These are phyloP conservation scores for Pocillopora grandis DNA, from an alignment of 92 coral and sea anemone genomes.

Conservation along the genomic window DNA sequence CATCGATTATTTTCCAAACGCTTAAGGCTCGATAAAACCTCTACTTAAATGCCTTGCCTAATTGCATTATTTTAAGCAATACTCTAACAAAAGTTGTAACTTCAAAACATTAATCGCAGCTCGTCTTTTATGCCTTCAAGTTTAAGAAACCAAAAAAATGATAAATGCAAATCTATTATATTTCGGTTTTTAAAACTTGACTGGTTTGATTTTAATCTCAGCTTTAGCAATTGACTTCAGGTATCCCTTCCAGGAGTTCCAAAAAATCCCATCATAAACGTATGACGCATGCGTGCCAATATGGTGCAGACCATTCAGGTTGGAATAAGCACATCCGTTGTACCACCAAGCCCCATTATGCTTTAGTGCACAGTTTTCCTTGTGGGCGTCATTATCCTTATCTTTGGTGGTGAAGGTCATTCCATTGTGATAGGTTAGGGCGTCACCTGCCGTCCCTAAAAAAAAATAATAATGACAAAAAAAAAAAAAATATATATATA, in stretches of 20 bases:
- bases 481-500: no score
- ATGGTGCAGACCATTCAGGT: slow-evolving; percentile 36
- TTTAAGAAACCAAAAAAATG: no score
- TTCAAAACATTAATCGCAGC: no score
- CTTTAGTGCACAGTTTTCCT: not conserved
- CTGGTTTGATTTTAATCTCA: slow-evolving; percentile 13
- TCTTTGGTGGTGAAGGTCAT: slow-evolving; percentile 15
- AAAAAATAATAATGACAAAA: not conserved
- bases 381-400: slow-evolving; percentile 5
- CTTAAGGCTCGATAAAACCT: no score
- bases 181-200: not conserved
- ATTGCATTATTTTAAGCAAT: no score
- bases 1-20: no score
- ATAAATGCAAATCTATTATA: no score
- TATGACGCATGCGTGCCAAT: slow-evolving; percentile 20
- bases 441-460: slow-evolving; percentile 17
- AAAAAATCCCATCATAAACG: slow-evolving; percentile 21
- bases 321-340: not conserved
- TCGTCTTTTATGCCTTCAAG: no score
- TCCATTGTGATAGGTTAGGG: not conserved
- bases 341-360: slow-evolving; percentile 23
- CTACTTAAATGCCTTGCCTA: no score
- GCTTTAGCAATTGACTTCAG: not conserved
- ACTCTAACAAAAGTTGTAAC: no score
- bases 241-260: slow-evolving; percentile 22